phyloP scores from a whole-genome alignment of 2,888 invertebrate genomes.

The Agrotis clavis region DNA sequence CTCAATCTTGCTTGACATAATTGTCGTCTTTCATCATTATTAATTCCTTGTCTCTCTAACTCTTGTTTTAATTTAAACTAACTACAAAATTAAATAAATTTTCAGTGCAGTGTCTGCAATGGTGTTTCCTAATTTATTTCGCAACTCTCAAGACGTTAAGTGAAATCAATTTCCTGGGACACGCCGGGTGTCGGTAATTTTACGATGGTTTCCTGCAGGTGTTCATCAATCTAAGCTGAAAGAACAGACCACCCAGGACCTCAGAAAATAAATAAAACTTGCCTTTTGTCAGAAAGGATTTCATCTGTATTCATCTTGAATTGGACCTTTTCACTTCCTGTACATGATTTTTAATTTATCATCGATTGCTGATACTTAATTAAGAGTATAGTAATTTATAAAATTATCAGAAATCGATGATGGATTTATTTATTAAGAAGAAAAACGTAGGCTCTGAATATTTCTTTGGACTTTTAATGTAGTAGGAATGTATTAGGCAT shows the following conservation, averaged over 20 bases:
- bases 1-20: neutral
- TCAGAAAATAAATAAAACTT: neutral
- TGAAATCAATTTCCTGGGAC: slow-evolving; percentile 4
- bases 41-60: neutral
- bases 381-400: too few species aligned
- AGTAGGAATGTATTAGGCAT: too few species aligned
- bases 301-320: neutral
- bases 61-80: neutral
- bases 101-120: neutral
- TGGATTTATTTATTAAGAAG: too few species aligned
- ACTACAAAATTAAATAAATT: neutral
- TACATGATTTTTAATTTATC: too few species aligned
- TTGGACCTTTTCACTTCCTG: too few species aligned
- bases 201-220: neutral
- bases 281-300: neutral
- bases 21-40: too few species aligned
- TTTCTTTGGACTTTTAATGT: too few species aligned
- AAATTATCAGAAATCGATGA: too few species aligned
- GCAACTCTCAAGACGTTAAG: neutral
- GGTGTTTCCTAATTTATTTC: slow-evolving; percentile 6
- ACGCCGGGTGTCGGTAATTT: neutral
- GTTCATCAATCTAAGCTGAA: neutral
- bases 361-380: too few species aligned
- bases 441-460: too few species aligned
- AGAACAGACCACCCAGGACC: neutral